Evolutionary conservation across 1,140 invertebrate genomes (phyloP).

Genomic region (Pogonognathellus flavescens): DNA sequence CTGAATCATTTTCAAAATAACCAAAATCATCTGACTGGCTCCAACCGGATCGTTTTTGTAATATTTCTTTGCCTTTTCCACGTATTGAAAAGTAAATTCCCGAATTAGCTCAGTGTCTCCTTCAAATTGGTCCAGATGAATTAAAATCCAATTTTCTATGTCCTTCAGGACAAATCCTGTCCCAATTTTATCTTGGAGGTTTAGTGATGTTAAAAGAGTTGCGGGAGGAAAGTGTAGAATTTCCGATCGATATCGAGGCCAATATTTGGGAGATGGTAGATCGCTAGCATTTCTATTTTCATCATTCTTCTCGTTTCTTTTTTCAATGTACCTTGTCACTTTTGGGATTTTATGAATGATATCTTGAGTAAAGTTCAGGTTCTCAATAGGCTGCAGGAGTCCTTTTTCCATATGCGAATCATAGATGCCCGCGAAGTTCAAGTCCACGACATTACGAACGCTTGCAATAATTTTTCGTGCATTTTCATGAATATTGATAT

Average conservation of each 20-base stretch:
- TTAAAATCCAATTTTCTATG: slow-evolving; percentile 10
- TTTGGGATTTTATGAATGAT: background rate
- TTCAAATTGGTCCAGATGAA: background rate
- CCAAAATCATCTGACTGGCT: slow-evolving; percentile 9
- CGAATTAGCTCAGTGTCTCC: background rate
- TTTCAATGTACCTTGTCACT: background rate
- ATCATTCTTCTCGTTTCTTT: background rate
- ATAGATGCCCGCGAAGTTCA: background rate
- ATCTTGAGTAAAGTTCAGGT: background rate
- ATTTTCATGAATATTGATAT: background rate
- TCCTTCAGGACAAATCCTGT: background rate
- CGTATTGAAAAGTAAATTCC: background rate
- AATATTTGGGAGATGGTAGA: background rate
- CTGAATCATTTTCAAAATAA: slow-evolving; percentile 31
- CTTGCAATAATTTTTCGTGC: background rate
- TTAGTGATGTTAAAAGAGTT: background rate
- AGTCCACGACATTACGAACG: background rate
- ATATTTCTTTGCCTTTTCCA: background rate
- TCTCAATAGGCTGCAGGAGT: background rate
- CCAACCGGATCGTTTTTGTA: slow-evolving; percentile 44
- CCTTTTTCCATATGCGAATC: background rate
- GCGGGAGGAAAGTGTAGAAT: background rate
- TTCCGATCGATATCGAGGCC: background rate
- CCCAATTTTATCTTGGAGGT: background rate
- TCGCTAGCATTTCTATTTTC: background rate